These are phyloP conservation scores for Pachycephala philippinensis DNA, from an alignment of 2,113 vertebrate genomes.

Conservation along the genomic window DNA sequence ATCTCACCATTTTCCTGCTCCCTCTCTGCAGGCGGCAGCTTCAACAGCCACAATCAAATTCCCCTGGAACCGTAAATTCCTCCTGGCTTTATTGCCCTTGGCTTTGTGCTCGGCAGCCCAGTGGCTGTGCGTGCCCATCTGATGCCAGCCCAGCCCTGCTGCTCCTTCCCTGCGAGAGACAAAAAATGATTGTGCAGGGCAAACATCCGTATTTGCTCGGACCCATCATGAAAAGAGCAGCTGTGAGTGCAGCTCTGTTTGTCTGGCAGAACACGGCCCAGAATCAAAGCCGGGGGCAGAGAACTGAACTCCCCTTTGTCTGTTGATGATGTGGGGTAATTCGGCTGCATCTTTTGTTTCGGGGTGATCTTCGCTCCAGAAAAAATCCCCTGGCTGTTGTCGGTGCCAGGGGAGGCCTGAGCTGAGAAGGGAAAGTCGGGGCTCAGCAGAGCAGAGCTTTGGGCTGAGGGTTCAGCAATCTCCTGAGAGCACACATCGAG, in stretches of 20 bases:
- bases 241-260: not conserved
- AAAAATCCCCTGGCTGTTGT: not conserved
- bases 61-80: not conserved
- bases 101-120: not conserved
- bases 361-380: not conserved
- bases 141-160: not conserved
- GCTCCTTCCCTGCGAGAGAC: not conserved
- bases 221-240: not conserved
- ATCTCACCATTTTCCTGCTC: not conserved
- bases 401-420: not conserved
- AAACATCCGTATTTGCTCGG: conserved; percentile 24
- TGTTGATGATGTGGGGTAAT: not conserved
- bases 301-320: not conserved
- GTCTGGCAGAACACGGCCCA: not conserved
- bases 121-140: not conserved
- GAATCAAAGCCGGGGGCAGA: not conserved
- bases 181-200: not conserved
- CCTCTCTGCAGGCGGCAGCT: not conserved
- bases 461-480: not conserved
- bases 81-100: not conserved
- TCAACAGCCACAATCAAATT: not conserved
- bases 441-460: not conserved
- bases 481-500: not conserved
- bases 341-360: not conserved
- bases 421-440: not conserved